Percentiles rank a stretch among this genome's conserved stretches.
phyloP scores from a whole-genome alignment of 2,113 vertebrate genomes.

The Morphnarchus princeps region DNA sequence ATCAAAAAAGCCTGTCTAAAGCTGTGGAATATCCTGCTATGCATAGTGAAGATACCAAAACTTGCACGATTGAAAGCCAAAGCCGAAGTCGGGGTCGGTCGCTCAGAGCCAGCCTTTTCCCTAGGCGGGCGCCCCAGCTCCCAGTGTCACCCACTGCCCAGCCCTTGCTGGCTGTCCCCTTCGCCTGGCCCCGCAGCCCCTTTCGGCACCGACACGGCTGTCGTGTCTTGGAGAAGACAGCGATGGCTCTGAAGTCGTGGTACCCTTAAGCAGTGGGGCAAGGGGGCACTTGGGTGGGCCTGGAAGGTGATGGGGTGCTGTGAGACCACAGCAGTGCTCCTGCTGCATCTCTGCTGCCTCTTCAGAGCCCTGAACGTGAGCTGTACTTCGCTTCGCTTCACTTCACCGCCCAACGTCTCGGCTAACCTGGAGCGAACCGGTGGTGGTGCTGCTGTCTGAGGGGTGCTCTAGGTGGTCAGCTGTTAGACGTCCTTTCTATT shows the following conservation, averaged over 20 bases:
- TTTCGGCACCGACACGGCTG: background rate
- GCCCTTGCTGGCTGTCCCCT: background rate
- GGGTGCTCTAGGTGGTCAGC: background rate
- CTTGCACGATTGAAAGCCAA: accelerated
- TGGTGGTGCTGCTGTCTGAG: background rate
- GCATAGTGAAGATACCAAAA: background rate
- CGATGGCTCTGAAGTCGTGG: accelerated
- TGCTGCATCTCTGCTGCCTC: background rate
- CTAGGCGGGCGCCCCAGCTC: background rate
- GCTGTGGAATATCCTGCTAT: background rate
- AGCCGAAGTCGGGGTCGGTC: accelerated
- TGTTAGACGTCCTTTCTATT: background rate
- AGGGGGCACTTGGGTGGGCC: background rate
- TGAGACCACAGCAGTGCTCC: background rate
- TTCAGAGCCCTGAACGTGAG: background rate
- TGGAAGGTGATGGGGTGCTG: background rate
- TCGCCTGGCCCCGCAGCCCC: accelerated
- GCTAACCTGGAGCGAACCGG: accelerated
- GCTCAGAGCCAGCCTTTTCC: background rate
- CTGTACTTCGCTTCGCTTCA: background rate
- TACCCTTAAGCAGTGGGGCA: accelerated
- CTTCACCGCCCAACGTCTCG: accelerated
- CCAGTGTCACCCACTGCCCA: background rate
- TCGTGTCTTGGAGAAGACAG: background rate
- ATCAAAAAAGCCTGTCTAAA: background rate